Conservation (phyloP, 2,113 vertebrate species). For the Fulica atra region DNA sequence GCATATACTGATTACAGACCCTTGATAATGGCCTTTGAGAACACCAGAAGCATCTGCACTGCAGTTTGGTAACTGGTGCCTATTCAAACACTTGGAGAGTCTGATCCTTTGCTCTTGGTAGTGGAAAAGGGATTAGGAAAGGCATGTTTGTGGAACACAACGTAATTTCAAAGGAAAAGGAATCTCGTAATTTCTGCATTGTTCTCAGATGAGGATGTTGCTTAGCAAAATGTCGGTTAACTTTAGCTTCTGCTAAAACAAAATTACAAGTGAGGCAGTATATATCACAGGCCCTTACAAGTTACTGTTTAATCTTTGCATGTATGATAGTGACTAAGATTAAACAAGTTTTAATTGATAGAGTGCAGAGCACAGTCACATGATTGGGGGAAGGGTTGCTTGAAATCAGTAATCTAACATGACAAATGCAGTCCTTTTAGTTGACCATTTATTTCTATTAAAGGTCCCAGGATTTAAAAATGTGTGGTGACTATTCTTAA, state of each 20-base stretch:
- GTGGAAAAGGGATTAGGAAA: neutral
- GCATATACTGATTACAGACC: neutral
- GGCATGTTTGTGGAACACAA: neutral
- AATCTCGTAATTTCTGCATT: neutral
- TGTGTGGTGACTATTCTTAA: neutral
- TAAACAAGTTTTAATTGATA: constrained; percentile 26
- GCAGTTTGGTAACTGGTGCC: neutral
- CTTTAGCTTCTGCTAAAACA: neutral
- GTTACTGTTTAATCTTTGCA: constrained; percentile 46
- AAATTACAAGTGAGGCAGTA: neutral
- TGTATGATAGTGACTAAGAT: constrained; percentile 13
- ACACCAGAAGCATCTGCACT: neutral
- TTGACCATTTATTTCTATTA: neutral
- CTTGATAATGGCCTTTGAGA: neutral
- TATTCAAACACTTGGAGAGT: neutral
- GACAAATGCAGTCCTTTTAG: neutral
- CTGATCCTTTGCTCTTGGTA: neutral
- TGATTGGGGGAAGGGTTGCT: neutral
- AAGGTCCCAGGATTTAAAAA: neutral
- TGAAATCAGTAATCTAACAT: constrained; percentile 4
- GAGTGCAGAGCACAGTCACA: neutral
- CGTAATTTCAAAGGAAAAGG: neutral
- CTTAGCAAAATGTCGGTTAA: neutral
- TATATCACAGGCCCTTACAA: neutral
- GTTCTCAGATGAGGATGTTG: neutral